A percentile compares a stretch with the other conserved stretches of the same genome.
These are phyloP conservation scores for Vandiemenella viatica DNA, from an alignment of 2,888 invertebrate species.

Conservation along the genomic window DNA sequence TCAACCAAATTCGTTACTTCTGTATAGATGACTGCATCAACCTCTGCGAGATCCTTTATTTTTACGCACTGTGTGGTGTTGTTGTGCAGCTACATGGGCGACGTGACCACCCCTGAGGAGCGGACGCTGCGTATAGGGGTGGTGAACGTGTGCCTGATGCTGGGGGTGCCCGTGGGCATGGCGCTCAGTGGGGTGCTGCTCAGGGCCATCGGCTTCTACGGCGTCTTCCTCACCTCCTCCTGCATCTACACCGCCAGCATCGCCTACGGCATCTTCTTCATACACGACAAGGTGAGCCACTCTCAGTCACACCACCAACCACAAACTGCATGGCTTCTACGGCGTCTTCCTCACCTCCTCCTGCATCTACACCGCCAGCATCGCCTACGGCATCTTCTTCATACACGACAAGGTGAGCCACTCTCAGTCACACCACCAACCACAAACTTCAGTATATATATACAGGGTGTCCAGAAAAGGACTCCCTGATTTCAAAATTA, in stretches of 20 bases:
- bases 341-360: conserved; percentile 69
- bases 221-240: conserved; percentile 64
- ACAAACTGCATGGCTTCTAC: too few species aligned
- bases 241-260: conserved; percentile 58
- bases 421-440: too few species aligned
- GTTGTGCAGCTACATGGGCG: conserved; percentile 76
- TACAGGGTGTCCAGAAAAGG: too few species aligned
- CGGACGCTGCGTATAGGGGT: conserved; percentile 75
- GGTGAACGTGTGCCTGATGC: conserved; percentile 73
- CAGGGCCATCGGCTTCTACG: conserved; percentile 63
- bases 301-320: too few species aligned
- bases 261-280: conserved; percentile 53
- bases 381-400: conserved; percentile 55
- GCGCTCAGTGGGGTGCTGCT: conserved; percentile 71
- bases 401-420: conserved; percentile 59
- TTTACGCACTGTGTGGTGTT: too few species aligned
- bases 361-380: conserved; percentile 53
- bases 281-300: conserved; percentile 59
- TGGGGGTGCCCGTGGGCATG: conserved; percentile 80
- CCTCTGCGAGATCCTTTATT: too few species aligned
- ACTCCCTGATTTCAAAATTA: too few species aligned
- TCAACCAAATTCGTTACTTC: too few species aligned
- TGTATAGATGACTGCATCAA: too few species aligned
- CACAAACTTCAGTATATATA: too few species aligned
- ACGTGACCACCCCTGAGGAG: conserved; percentile 68